A percentile compares a stretch with the other conserved stretches of the same genome.
These are phyloP conservation scores for Phorcus lineatus DNA, from an alignment of 2,888 invertebrate genomes.

Conservation along the genomic window DNA sequence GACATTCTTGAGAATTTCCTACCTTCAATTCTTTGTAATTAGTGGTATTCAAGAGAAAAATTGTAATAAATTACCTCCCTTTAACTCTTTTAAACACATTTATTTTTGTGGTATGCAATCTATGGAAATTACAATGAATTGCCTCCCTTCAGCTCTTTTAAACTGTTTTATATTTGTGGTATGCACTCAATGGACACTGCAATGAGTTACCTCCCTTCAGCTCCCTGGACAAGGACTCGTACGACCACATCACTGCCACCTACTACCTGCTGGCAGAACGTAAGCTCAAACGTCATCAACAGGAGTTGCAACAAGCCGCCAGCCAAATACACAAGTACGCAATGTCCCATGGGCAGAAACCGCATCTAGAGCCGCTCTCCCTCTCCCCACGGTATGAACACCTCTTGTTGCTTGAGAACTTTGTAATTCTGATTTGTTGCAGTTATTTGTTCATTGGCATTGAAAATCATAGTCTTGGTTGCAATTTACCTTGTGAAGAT, in stretches of 20 bases:
- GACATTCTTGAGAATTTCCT: too few species aligned
- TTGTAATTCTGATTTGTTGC: slow-evolving; percentile 2
- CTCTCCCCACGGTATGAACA: slow-evolving; percentile 74
- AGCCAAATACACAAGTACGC: slow-evolving; percentile 72
- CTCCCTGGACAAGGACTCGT: slow-evolving; percentile 94
- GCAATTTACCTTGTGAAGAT: not conserved
- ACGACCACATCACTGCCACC: slow-evolving; percentile 98
- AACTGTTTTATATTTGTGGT: too few species aligned
- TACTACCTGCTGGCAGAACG: slow-evolving; percentile 97
- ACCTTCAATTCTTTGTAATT: too few species aligned
- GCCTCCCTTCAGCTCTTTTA: too few species aligned
- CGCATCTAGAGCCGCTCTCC: slow-evolving; percentile 75
- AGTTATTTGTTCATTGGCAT: not conserved
- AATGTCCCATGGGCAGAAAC: slow-evolving; percentile 67
- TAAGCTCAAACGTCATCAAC: slow-evolving; percentile 79
- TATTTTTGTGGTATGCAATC: too few species aligned
- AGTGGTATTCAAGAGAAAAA: too few species aligned
- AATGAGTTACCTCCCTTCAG: slow-evolving; percentile 76
- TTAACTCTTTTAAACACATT: too few species aligned
- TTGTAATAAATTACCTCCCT: too few species aligned
- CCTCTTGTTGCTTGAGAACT: not conserved
- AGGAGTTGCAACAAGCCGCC: slow-evolving; percentile 70
- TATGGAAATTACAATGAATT: too few species aligned
- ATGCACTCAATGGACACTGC: too few species aligned
- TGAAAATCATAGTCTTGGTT: not conserved